Percentiles rank a stretch among this genome's conserved stretches.
phyloP scores from a whole-genome alignment of 1,140 invertebrate species.

The Leptestheria dahalacensis region DNA sequence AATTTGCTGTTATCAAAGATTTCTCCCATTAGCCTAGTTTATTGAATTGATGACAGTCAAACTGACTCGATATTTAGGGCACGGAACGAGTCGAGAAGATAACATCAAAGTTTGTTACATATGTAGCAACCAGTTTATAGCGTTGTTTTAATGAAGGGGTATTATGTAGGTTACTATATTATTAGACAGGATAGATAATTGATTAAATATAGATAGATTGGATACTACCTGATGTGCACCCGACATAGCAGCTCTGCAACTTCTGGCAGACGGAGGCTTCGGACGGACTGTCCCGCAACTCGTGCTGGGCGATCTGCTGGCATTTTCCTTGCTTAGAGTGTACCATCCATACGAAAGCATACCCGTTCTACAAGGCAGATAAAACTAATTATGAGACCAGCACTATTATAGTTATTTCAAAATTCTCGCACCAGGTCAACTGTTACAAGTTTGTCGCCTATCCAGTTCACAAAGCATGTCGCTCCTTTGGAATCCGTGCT shows the following conservation, averaged over 20 bases:
- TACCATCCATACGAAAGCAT: background rate
- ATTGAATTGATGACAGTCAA: too few species aligned
- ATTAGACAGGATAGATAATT: too few species aligned
- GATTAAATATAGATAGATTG: background rate
- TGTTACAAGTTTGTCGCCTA: background rate
- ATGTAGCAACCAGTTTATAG: too few species aligned
- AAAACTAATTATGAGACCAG: background rate
- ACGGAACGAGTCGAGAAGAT: background rate
- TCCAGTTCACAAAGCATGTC: background rate
- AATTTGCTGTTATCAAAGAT: too few species aligned
- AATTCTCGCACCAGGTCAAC: background rate
- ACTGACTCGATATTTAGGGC: too few species aligned
- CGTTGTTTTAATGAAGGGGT: too few species aligned
- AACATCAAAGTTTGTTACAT: too few species aligned
- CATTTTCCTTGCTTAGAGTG: background rate
- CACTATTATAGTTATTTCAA: background rate
- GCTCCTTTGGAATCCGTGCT: background rate
- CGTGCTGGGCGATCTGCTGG: background rate
- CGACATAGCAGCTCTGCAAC: background rate
- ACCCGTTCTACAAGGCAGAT: background rate
- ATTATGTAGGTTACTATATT: too few species aligned
- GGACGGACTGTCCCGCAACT: background rate
- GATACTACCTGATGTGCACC: background rate
- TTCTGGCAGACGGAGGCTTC: background rate
- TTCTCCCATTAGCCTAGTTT: too few species aligned